Evolutionary conservation across 2,113 vertebrate genomes (phyloP), one percentile per base, ranked within the genome.

Genomic region (Pituophis catenifer): DNA sequence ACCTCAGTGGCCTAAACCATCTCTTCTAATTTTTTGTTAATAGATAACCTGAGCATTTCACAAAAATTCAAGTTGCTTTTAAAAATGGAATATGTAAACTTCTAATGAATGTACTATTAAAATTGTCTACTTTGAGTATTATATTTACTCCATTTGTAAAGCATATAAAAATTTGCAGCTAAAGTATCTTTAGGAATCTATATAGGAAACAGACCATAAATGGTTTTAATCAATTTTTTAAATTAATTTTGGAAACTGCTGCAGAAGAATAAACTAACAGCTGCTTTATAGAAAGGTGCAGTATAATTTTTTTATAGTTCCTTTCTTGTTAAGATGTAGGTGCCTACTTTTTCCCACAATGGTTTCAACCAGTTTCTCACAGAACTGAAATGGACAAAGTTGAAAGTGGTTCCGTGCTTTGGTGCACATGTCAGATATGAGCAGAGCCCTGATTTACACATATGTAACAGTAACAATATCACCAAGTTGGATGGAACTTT

Each of bases 161-260:
- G 57, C 85, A 92, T 95, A 52, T 0, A 0, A 70, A 93, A 91
- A 58, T 62, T 65, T 90, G 2, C 93, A 19, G 48, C 0, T 53
- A 17, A 92, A 95, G 65, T 65, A 86, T 29, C n/a, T 44, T 52
- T 62, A 81, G 93, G 90, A 92, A 53, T 86, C 9, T 88, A n/a
- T 15, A 55, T 55, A 54, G 0, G 2, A 5, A 23, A 3, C 0
- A n/a, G 8, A 3, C 1, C 2, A 58, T 2, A 95, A 94, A 91
- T 62, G 44, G 70, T n/a, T 92, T 96, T 59, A 59, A 92, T 52
- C 38, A 94, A 91, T 90, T 54, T 81, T 92, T 96, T 86, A 44
- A 44, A n/a, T 88, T 65, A 89, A 7, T 91, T 8, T 33, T 93
- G 50, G 58, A 90, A 91, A 94, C 59, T 86, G 33, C 70, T 95